phyloP scores from a whole-genome alignment of 2,797 vertebrate genomes.

The Sebastolobus altivelis region DNA sequence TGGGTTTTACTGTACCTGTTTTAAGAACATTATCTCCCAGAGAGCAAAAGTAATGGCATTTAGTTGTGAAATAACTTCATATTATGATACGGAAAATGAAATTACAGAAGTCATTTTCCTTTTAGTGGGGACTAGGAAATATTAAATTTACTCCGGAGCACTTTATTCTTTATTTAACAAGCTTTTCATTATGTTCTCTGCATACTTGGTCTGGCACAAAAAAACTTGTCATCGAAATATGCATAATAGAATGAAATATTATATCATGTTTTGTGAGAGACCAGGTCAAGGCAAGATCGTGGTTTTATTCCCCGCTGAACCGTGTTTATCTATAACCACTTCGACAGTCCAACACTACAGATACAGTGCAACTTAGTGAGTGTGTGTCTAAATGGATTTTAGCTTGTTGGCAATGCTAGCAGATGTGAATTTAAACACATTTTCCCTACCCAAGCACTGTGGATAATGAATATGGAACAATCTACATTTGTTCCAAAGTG shows the following conservation, averaged over 20 bases:
- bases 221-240: background rate
- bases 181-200: constrained; percentile 2
- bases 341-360: background rate
- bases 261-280: background rate
- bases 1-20: background rate
- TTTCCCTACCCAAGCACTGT: constrained; percentile 27
- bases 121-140: background rate
- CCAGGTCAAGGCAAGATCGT: background rate
- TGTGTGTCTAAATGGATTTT: constrained; percentile 22
- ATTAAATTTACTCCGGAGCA: background rate
- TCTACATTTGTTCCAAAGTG: constrained; percentile 8
- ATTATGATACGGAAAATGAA: background rate
- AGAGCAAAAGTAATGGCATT: background rate
- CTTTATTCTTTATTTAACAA: background rate
- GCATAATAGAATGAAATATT: background rate
- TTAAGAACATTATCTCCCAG: constrained; percentile 2
- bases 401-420: constrained; percentile 13
- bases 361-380: constrained; percentile 18
- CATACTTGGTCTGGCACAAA: background rate
- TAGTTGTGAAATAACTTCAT: background rate
- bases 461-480: constrained; percentile 41
- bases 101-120: background rate
- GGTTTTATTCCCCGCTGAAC: background rate
- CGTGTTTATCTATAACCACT: background rate
- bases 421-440: constrained; percentile 27